phyloP scores from a whole-genome alignment of 2,113 vertebrate genomes.

The Pseudorhombus dupliciocellatus region DNA sequence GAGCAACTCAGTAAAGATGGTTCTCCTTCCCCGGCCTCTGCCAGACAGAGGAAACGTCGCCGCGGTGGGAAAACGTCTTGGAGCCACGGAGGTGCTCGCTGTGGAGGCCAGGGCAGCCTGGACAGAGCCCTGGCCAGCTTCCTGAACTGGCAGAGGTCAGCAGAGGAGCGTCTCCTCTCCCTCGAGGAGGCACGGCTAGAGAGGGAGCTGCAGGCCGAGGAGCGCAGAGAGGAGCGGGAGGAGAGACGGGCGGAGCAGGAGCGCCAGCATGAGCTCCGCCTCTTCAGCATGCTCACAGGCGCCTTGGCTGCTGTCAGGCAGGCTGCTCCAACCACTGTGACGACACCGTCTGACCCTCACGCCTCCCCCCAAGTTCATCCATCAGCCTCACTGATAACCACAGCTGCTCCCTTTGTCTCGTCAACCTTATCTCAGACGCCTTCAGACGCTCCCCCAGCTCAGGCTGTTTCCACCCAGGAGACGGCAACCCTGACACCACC shows the following conservation, averaged over 20 bases:
- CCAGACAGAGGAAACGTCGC: constrained; percentile 74
- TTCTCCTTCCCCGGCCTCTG: not conserved
- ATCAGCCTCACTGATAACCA: constrained; percentile 24
- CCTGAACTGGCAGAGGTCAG: constrained; percentile 80
- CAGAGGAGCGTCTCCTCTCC: constrained; percentile 84
- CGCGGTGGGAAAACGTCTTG: constrained; percentile 59
- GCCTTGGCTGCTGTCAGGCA: constrained; percentile 61
- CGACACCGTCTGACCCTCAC: constrained; percentile 2
- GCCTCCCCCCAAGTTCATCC: constrained; percentile 26
- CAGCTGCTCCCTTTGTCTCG: constrained; percentile 12
- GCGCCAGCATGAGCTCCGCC: constrained; percentile 84
- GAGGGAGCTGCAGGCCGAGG: constrained; percentile 81
- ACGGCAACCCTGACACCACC: constrained; percentile 9
- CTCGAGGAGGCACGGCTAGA: constrained; percentile 82
- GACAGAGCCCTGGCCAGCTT: constrained; percentile 82
- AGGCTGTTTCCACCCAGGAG: constrained; percentile 24
- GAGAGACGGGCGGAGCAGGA: constrained; percentile 82
- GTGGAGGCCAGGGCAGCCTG: constrained; percentile 60
- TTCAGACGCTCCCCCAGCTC: constrained; percentile 22
- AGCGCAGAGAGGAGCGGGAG: constrained; percentile 85
- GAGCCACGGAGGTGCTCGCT: constrained; percentile 51
- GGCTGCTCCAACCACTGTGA: not conserved
- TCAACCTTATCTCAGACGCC: constrained; percentile 34
- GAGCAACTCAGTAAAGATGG: constrained; percentile 42
- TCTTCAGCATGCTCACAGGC: constrained; percentile 83